Evolutionary conservation across 2,888 invertebrate species (phyloP).

Genomic region (Nomada fabriciana): DNA sequence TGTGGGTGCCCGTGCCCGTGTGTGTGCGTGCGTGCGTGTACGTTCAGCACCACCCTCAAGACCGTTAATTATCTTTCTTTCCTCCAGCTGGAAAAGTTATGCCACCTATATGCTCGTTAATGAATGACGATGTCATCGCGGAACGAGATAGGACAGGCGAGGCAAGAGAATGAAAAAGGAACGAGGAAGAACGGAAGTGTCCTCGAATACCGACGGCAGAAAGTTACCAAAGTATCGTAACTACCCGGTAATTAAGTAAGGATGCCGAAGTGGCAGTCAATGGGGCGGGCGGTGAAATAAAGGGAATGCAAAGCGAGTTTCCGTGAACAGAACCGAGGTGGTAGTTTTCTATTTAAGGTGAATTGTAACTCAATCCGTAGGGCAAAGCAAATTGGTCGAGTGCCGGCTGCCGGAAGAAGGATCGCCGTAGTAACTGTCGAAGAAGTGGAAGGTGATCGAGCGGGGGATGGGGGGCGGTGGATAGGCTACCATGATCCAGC

Average conservation of each 20-base stretch:
- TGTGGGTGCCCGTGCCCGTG: background rate
- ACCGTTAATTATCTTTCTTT: constrained; percentile 61
- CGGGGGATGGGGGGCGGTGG: constrained; percentile 2
- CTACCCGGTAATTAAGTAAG: constrained; percentile 72
- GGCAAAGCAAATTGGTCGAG: constrained; percentile 66
- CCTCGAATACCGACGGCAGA: constrained; percentile 57
- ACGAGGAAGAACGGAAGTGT: constrained; percentile 30
- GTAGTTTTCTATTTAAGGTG: constrained; percentile 77
- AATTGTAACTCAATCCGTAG: constrained; percentile 77
- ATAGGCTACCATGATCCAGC: constrained; percentile 51
- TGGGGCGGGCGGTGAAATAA: constrained; percentile 76
- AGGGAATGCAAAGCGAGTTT: constrained; percentile 75
- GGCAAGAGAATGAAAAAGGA: constrained; percentile 13
- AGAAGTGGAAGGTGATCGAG: constrained; percentile 43
- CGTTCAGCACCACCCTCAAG: constrained; percentile 14
- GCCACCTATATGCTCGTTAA: constrained; percentile 53
- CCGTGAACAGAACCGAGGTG: constrained; percentile 51
- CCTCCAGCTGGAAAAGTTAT: constrained; percentile 37
- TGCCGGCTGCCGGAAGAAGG: constrained; percentile 45
- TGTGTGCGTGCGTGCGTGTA: background rate
- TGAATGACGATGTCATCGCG: constrained; percentile 51
- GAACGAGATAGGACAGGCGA: constrained; percentile 26
- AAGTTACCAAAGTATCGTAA: constrained; percentile 72
- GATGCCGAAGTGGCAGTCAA: constrained; percentile 73
- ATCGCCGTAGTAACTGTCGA: constrained; percentile 40